Conservation (phyloP, 2,888 invertebrate genomes). For the Torymus texanus region DNA sequence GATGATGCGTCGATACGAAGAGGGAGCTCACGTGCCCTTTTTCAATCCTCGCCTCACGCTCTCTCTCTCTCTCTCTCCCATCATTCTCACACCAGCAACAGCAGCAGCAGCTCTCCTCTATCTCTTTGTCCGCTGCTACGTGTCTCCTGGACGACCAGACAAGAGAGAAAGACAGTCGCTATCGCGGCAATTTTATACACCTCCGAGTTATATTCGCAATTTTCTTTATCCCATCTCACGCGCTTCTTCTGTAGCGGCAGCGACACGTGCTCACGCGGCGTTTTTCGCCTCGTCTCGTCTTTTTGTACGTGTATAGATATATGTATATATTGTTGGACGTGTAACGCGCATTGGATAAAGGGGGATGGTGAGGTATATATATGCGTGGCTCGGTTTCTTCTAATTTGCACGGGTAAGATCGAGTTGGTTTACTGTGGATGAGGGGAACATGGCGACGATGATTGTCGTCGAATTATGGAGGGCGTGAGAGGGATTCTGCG, state of each 20-base stretch:
- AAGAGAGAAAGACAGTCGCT: not conserved
- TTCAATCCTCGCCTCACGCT: conserved; percentile 51
- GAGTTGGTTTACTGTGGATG: conserved; percentile 43
- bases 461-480: conserved; percentile 16
- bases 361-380: too few relatives aligned
- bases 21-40: conserved; percentile 67
- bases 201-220: conserved; percentile 72
- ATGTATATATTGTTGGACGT: too few relatives aligned
- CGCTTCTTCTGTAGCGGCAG: not conserved
- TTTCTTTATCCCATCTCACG: conserved; percentile 67
- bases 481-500: not conserved
- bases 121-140: conserved; percentile 44
- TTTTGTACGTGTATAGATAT: not conserved
- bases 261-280: conserved; percentile 6
- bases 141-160: conserved; percentile 24
- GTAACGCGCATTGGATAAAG: too few relatives aligned
- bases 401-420: conserved; percentile 45
- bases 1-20: conserved; percentile 75
- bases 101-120: conserved; percentile 33
- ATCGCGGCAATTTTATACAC: conserved; percentile 61
- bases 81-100: conserved; percentile 28
- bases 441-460: not conserved
- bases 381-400: not conserved
- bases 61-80: not conserved
- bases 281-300: conserved; percentile 6